Evolutionary conservation across 1,140 invertebrate genomes (phyloP), one percentile per base, ranked within the genome.

Genomic region (Calliopsis andreniformis): DNA sequence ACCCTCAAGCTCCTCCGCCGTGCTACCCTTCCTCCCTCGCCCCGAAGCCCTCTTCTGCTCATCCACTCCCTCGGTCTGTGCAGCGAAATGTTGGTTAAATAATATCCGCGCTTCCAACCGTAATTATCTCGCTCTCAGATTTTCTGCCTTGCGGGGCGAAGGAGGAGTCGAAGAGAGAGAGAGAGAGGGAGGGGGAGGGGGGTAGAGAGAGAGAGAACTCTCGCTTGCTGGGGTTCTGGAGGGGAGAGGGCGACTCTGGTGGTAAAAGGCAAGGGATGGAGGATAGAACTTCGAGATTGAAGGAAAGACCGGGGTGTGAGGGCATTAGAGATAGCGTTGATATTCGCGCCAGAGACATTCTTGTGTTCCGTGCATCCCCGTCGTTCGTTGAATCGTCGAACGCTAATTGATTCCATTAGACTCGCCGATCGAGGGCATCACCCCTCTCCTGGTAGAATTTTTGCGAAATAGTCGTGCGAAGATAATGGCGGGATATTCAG

Each of bases 81-180:
- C 80, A 83, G 80, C 84, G 84, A 87, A 89, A 90, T 85, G 88
- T 88, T 90, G 87, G 89, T 89, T 89, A 89, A 89, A 89, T 89
- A 90, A 90, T 89, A 89, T 89, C 84, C 84, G 86, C 82, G 86
- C 85, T 87, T 89, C 86, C 86, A 87, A 90, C 84, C 89, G 89
- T 89, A 90, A 90, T 90, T 90, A 90, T 90, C 89, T 89, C 86
- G 86, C 87, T 89, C 84, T 88, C 82, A 88, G 89, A 90, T 90
- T 90, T 89, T 89, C 87, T 86, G 81, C 70, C 83, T 86, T 79
- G 77, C 79, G 81, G 85, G 82, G 68, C 68, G 62, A 66, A 69
- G 55, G 43, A 77, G 81, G 79, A n/a, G n/a, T n/a, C 42, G 78
- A 76, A 76, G 76, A 49, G 58, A 61, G 64, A 49, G 30, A 20